phyloP scores from a whole-genome alignment of 2,888 invertebrate genomes.

The Crematogaster levior region DNA sequence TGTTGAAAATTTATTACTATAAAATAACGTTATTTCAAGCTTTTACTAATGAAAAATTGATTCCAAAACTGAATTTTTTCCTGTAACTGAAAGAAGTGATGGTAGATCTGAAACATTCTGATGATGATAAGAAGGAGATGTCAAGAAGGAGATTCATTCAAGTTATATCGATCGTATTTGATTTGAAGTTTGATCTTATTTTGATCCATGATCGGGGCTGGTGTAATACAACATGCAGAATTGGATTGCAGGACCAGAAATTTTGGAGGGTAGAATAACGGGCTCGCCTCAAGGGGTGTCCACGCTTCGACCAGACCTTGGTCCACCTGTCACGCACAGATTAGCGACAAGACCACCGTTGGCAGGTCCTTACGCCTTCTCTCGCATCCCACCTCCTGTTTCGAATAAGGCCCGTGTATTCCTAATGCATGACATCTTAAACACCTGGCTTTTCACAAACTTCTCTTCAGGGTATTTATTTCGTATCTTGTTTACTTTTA shows the following conservation, averaged over 20 bases:
- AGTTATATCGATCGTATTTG: background rate
- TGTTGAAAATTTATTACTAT: background rate
- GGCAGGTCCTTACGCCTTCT: constrained; percentile 96
- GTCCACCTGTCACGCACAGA: constrained; percentile 86
- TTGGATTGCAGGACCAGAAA: constrained; percentile 83
- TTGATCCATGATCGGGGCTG: constrained; percentile 37
- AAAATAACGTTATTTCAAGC: background rate
- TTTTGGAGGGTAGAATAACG: constrained; percentile 83
- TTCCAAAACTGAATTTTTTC: background rate
- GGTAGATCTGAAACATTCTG: background rate
- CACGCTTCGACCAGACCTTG: constrained; percentile 86
- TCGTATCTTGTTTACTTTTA: constrained; percentile 72
- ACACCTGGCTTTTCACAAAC: constrained; percentile 95
- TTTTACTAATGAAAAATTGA: background rate
- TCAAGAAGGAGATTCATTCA: background rate
- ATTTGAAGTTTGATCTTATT: background rate
- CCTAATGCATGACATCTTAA: constrained; percentile 89
- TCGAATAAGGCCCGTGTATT: constrained; percentile 93
- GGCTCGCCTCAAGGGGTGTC: constrained; percentile 81
- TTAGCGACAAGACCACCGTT: constrained; percentile 89
- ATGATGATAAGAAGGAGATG: background rate
- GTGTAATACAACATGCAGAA: constrained; percentile 70
- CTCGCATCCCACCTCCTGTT: constrained; percentile 92
- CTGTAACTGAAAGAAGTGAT: background rate
- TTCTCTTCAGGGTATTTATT: constrained; percentile 91